Conservation (phyloP, 2,113 vertebrate genomes). For the Sceloporus undulatus region DNA sequence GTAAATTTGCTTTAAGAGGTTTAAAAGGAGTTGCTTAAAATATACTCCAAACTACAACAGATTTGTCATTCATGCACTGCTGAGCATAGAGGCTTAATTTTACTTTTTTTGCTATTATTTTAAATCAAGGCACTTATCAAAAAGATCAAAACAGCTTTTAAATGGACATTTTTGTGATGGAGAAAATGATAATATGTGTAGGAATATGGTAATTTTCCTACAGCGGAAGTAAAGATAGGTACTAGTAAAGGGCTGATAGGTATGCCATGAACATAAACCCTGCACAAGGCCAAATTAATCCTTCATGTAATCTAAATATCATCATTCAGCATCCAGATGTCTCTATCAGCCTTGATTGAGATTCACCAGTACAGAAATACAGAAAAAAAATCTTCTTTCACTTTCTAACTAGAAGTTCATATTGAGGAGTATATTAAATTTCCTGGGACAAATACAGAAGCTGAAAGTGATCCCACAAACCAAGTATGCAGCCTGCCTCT, state of each 20-base stretch:
- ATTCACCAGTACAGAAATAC: neutral
- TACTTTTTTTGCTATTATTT: conserved; percentile 65
- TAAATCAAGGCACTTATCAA: conserved; percentile 69
- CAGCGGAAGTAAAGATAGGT: conserved; percentile 30
- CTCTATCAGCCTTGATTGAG: conserved; percentile 19
- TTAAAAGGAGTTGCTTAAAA: conserved; percentile 71
- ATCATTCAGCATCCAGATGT: neutral
- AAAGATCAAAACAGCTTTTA: conserved; percentile 69
- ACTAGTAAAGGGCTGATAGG: conserved; percentile 7
- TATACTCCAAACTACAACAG: conserved; percentile 57
- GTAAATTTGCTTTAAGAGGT: conserved; percentile 63
- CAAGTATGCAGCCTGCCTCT: neutral
- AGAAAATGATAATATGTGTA: conserved; percentile 39
- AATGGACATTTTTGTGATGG: conserved; percentile 58
- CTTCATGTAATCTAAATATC: fast-evolving
- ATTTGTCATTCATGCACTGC: conserved; percentile 67
- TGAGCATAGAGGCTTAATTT: conserved; percentile 67
- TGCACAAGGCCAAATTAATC: neutral
- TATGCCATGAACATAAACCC: neutral
- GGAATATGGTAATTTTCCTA: conserved; percentile 49
- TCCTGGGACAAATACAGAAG: conserved; percentile 30
- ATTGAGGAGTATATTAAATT: conserved; percentile 21
- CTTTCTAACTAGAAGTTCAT: conserved; percentile 4
- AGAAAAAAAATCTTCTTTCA: neutral
- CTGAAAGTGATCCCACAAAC: neutral